Evolutionary conservation across 1,140 invertebrate genomes (phyloP), one percentile per base, ranked within the genome.

Genomic region (Pygmarrhopalites habei): DNA sequence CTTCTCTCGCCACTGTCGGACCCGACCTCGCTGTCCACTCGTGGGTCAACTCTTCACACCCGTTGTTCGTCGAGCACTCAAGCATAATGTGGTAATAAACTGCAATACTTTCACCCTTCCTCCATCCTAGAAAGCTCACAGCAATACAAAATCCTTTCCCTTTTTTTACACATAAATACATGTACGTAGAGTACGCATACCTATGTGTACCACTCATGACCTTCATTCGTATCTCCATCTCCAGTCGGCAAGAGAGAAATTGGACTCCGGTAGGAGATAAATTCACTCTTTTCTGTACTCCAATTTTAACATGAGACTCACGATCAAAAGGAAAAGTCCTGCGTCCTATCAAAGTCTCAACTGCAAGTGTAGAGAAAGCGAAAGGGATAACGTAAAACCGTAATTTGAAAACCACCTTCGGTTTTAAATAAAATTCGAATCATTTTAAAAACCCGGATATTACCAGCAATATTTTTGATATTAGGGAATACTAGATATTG

Each of bases 51-150:
- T 83, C 14, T 83, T 90, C 44, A 85, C 85, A 14, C 86, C 87
- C 12, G 84, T 89, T 17, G 86, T 89, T 30, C 84, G 87, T 26
- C 79, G 88, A 46, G 90, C 89, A 68, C 80, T 92, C 43, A 92
- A 90, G 74, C 86, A 90, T 72, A 91, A 88, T 72, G 88, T 89
- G 73, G 82, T 83, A 73, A 79, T 64, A 69, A 69, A 67, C 67
- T 61, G 44, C 65, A 64, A 55, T 51, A 66, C 46, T 66, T 52
- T 65, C 63, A 44, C 41, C 26, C 59, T 28, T 61, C 29, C 59
- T 53, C 30, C 25, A 26, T 32, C 25, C 25, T 55, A 14, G 7
- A 7, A 21, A 21, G 14, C 15, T 26, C 12, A 26, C 23, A 23
- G 52, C 52, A 7, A 10, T 51, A 10, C 47, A 7, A 19, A 51